Conservation (phyloP, 64 coral and sea anemone species). For the Montipora foliosa region DNA sequence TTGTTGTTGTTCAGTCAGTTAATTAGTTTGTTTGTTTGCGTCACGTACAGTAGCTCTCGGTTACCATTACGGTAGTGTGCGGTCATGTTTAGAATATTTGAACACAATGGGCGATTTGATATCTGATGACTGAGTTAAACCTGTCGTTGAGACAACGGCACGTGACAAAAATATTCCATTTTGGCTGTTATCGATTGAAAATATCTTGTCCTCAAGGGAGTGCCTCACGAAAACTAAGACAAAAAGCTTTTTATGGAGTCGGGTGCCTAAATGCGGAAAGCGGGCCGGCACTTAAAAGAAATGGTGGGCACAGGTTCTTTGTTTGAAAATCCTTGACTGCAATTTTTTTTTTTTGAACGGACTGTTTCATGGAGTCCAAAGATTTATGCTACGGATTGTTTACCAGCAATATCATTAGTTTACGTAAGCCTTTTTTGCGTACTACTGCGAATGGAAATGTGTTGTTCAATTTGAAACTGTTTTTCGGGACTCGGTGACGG, state of each 20-base stretch:
- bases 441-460: no score
- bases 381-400: no score
- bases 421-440: no score
- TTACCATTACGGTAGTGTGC: not conserved
- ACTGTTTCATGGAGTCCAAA: no score
- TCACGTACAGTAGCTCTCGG: not conserved
- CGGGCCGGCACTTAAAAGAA: not conserved
- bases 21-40: not conserved
- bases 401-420: no score
- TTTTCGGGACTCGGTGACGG: no score
- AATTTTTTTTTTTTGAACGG: no score
- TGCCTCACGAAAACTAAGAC: not conserved
- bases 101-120: not conserved
- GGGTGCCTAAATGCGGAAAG: not conserved
- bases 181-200: not conserved
- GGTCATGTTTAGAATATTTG: not conserved
- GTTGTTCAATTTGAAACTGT: no score
- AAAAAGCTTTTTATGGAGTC: not conserved
- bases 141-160: not conserved
- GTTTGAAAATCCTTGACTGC: no score
- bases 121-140: not conserved
- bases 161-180: not conserved
- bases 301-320: no score
- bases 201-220: not conserved
- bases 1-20: not conserved